These are phyloP conservation scores for Drosophila stalkeri DNA, from an alignment of 2,888 invertebrate species.

Conservation along the genomic window DNA sequence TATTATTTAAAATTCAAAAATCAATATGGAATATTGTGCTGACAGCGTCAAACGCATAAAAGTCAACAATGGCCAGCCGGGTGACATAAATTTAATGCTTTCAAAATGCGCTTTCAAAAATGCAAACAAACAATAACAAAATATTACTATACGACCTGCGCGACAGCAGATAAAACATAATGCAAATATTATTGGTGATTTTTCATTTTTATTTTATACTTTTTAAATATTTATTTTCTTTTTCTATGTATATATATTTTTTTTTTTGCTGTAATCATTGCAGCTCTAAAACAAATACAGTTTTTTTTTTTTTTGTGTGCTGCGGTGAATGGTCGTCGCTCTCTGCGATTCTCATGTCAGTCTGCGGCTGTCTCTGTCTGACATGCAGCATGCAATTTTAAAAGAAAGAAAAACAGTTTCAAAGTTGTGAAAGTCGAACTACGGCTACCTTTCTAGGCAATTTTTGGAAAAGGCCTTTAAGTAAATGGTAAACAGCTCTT, in stretches of 20 bases:
- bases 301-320: constrained; percentile 10
- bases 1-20: constrained; percentile 59
- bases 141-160: constrained; percentile 37
- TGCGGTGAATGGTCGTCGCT: constrained; percentile 41
- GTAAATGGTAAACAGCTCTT: constrained; percentile 29
- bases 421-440: constrained; percentile 31
- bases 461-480: constrained; percentile 18
- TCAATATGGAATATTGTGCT: constrained; percentile 64
- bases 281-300: constrained; percentile 41
- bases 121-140: constrained; percentile 26
- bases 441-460: constrained; percentile 37
- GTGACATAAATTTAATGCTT: constrained; percentile 71
- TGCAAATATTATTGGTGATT: constrained; percentile 56
- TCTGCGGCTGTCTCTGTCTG: constrained; percentile 21
- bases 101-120: constrained; percentile 61
- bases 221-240: constrained; percentile 12
- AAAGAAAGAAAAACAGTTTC: constrained; percentile 25
- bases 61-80: constrained; percentile 46
- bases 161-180: constrained; percentile 65
- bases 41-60: constrained; percentile 51
- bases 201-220: constrained; percentile 19
- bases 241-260: constrained; percentile 5
- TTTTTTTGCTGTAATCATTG: constrained; percentile 45
- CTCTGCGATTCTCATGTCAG: constrained; percentile 51
- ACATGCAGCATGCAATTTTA: constrained; percentile 42